Conservation (phyloP, 2,888 invertebrate genomes). For the Margaritifera margaritifera region DNA sequence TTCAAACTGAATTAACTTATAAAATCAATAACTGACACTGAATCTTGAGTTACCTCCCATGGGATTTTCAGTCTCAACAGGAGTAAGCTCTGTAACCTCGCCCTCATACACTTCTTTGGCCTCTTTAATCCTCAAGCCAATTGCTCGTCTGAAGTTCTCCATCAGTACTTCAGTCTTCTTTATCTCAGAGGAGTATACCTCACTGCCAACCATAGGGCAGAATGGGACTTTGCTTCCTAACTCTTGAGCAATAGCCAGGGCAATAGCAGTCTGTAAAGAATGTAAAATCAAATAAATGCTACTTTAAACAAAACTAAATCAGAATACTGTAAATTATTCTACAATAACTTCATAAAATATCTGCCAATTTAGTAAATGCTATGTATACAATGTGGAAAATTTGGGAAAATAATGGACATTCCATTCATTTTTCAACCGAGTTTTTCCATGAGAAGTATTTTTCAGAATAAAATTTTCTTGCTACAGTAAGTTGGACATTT, state of each 20-base stretch:
- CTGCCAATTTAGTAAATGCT: no score
- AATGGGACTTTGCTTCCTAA: constrained; percentile 90
- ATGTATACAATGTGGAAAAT: no score
- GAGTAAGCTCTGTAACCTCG: constrained; percentile 98
- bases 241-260: constrained; percentile 97
- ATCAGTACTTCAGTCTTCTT: constrained; percentile 99
- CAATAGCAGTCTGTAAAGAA: constrained; percentile 86
- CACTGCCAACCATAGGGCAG: constrained; percentile 80
- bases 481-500: no score
- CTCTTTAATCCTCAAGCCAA: constrained; percentile 85
- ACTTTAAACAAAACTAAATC: no score
- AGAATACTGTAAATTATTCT: no score
- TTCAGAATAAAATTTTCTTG: no score
- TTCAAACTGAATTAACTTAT: no score
- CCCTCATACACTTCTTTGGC: constrained; percentile 99
- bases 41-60: constrained; percentile 82
- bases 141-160: constrained; percentile 98
- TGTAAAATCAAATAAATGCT: not conserved
- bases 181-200: constrained; percentile 97
- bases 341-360: no score
- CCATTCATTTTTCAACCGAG: no score
- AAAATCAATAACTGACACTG: no score
- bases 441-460: no score
- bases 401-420: no score
- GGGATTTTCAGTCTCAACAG: constrained; percentile 97